Conservation (phyloP, 2,888 invertebrate species). For the Athalia cordata region DNA sequence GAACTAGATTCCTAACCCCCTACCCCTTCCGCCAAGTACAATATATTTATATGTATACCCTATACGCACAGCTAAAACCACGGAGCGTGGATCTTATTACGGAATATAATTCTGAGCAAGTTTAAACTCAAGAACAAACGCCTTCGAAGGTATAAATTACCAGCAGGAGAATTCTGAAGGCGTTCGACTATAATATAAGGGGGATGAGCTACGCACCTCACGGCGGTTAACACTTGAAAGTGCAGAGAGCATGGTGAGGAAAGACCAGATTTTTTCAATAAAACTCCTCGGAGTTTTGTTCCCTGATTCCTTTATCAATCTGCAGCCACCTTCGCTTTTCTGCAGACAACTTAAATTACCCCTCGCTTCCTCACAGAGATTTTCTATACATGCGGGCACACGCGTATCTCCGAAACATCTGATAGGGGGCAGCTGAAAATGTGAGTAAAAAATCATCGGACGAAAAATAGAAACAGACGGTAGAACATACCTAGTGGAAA, state of each 20-base stretch:
- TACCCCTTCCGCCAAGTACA: too few relatives aligned
- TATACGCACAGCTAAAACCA: slow-evolving; percentile 3
- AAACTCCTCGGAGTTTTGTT: slow-evolving; percentile 32
- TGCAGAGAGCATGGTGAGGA: slow-evolving; percentile 22
- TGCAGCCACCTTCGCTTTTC: slow-evolving; percentile 25
- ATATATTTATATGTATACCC: background rate
- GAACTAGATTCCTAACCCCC: background rate
- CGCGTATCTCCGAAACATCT: background rate
- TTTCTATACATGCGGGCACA: background rate
- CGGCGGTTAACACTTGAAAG: slow-evolving; percentile 30
- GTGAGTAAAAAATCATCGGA: background rate
- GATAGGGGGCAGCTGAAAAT: background rate
- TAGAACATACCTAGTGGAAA: background rate
- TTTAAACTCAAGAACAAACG: slow-evolving; percentile 32
- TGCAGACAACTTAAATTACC: slow-evolving; percentile 25
- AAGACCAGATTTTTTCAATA: slow-evolving; percentile 41
- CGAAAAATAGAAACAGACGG: too few relatives aligned
- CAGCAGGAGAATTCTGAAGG: slow-evolving; percentile 19
- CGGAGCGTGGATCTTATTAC: slow-evolving; percentile 19
- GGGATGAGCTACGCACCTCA: slow-evolving; percentile 14
- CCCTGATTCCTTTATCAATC: slow-evolving; percentile 33
- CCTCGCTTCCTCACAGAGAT: background rate
- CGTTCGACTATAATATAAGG: slow-evolving; percentile 1
- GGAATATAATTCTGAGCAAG: slow-evolving; percentile 23
- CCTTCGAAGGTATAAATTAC: slow-evolving; percentile 27